Conservation (phyloP, 1,140 invertebrate species). For the Leptopilina clavipes region DNA sequence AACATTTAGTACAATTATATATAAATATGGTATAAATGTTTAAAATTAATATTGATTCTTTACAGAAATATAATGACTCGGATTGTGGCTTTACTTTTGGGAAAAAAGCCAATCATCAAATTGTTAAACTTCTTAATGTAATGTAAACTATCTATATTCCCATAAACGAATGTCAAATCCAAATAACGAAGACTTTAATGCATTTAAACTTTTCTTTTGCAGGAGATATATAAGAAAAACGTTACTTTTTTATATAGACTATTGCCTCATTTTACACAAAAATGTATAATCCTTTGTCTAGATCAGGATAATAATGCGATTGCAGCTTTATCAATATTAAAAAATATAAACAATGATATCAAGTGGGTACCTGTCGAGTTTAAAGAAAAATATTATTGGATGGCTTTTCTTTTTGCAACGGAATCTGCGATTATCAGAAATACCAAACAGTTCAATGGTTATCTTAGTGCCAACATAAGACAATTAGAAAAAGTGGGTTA, state of each 20-base stretch:
- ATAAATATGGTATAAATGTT: neutral
- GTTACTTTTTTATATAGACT: constrained; percentile 71
- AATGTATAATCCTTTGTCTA: constrained; percentile 77
- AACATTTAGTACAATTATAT: constrained; percentile 49
- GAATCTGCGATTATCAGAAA: constrained; percentile 68
- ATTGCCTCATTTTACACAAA: constrained; percentile 76
- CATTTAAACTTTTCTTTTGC: constrained; percentile 23
- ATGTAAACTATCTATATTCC: neutral
- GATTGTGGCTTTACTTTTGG: neutral
- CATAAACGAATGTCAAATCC: too few relatives aligned
- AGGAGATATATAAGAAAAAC: constrained; percentile 16
- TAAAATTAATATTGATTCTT: constrained; percentile 34
- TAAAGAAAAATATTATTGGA: constrained; percentile 69
- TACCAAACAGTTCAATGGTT: constrained; percentile 67
- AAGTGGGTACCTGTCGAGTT: constrained; percentile 67
- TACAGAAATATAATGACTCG: constrained; percentile 1
- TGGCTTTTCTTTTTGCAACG: constrained; percentile 69
- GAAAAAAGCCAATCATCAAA: constrained; percentile 2
- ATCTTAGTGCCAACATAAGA: constrained; percentile 72
- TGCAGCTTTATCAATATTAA: constrained; percentile 55
- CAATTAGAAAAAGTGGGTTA: constrained; percentile 78
- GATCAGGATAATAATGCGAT: constrained; percentile 67
- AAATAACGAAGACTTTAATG: too few relatives aligned
- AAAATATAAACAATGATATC: constrained; percentile 64
- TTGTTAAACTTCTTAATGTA: constrained; percentile 9